These are phyloP conservation scores for Pygmarrhopalites habei DNA, from an alignment of 1,140 invertebrate genomes.

Conservation along the genomic window DNA sequence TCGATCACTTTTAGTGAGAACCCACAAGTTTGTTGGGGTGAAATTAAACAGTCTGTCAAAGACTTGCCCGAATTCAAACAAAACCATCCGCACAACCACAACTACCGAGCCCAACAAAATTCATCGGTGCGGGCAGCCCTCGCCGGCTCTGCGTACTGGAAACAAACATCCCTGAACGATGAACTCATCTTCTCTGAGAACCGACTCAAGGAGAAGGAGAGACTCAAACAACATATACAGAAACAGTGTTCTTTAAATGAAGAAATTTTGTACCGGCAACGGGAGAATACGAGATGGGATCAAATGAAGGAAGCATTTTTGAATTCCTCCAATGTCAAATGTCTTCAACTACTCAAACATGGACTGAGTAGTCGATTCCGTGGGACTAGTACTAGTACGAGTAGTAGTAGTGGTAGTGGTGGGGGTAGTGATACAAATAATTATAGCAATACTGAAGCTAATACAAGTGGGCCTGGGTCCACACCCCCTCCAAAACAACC, in stretches of 20 bases:
- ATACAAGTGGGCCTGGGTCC: no score
- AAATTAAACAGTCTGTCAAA: slow-evolving; percentile 28
- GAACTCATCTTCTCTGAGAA: slow-evolving; percentile 74
- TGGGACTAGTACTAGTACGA: slow-evolving; percentile 40
- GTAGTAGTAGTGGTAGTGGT: neutral
- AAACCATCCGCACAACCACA: slow-evolving; percentile 28
- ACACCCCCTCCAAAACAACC: neutral
- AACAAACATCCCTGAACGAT: slow-evolving; percentile 81
- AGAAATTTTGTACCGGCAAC: slow-evolving; percentile 66
- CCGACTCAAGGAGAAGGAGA: slow-evolving; percentile 72
- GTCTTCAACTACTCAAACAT: slow-evolving; percentile 74
- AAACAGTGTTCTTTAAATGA: slow-evolving; percentile 83
- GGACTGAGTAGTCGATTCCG: slow-evolving; percentile 54
- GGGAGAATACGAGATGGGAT: slow-evolving; percentile 44
- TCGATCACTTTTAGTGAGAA: no score
- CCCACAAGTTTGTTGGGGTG: slow-evolving; percentile 12
- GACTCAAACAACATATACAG: slow-evolving; percentile 73
- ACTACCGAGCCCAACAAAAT: no score
- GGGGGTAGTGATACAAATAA: neutral
- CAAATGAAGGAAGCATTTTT: slow-evolving; percentile 65
- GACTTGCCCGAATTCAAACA: slow-evolving; percentile 45
- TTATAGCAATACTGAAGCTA: neutral
- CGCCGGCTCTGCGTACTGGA: slow-evolving; percentile 49
- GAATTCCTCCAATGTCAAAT: slow-evolving; percentile 62
- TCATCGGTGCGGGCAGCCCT: slow-evolving; percentile 42